Conservation (phyloP, 2,888 invertebrate genomes). For the Ethmia dodecea region DNA sequence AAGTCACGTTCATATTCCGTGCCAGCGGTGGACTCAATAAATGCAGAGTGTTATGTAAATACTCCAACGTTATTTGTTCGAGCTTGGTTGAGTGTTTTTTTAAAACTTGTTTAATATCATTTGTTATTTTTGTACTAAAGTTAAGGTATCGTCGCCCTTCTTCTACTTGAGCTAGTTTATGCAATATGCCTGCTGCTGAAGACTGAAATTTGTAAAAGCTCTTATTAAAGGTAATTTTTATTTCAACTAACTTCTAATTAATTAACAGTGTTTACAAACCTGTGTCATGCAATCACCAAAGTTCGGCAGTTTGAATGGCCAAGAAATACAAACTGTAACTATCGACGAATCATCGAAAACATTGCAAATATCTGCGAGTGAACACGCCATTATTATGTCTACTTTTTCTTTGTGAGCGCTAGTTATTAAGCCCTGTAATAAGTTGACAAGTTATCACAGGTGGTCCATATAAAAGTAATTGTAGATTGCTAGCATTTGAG, state of each 20-base stretch:
- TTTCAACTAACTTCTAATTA: neutral
- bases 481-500: too few relatives aligned
- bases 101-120: conserved; percentile 51
- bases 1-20: conserved; percentile 32
- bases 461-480: too few relatives aligned
- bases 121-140: conserved; percentile 53
- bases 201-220: conserved; percentile 40
- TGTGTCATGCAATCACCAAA: conserved; percentile 41
- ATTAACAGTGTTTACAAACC: conserved; percentile 33
- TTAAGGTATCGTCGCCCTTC: conserved; percentile 61
- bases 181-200: conserved; percentile 41
- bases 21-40: conserved; percentile 37
- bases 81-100: conserved; percentile 38
- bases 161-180: conserved; percentile 48
- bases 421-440: conserved; percentile 42
- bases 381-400: conserved; percentile 51
- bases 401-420: conserved; percentile 41
- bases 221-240: neutral
- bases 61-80: conserved; percentile 36
- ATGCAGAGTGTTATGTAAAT: conserved; percentile 39
- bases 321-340: conserved; percentile 43
- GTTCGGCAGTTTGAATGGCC: conserved; percentile 44
- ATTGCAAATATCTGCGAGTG: conserved; percentile 58
- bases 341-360: conserved; percentile 55
- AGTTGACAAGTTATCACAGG: neutral